Base-by-base conservation (phyloP, 2,113 vertebrate species). In the Equus quagga region DNA sequence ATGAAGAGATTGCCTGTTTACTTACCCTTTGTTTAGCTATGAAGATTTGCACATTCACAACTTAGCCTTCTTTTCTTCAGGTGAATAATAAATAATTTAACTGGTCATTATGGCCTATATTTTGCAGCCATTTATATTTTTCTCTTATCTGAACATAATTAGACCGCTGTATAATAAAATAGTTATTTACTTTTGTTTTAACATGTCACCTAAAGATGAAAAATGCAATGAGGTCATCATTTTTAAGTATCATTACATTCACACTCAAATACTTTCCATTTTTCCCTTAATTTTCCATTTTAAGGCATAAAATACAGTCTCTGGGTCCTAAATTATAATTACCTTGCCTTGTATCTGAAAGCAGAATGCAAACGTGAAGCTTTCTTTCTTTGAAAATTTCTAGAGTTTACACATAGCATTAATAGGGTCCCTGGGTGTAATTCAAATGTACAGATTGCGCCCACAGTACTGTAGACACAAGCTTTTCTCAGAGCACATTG, bases 331-430 rank as follows among this genome's bases (percentile, higher is more conserved):
- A 95, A 94, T 87, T 89, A 60, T 65, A 80, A 97, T 94, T 92
- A 51, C 41, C 17, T 87, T 80, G 72, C 82, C 69, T 95, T 83
- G 51, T 65, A 19, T 89, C 62, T 87, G 54, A 95, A 79, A 89
- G 75, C 33, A 93, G 26, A 93, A 85, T 31, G 31, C 56, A 96
- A 96, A 62, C 46, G 89, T 81, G 89, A 93, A 36, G 67, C 62
- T 95, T 83, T 93, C 62, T 93, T 79, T 65, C 83, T 75, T 79
- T 96, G 86, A 46, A 87, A 93, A 89, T 91, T 96, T 97, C 78
- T 96, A 19, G 94, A 95, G 80, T 95, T 91, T 93, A 86, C 19
- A 67, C 64, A 70, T n/a, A 92, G 58, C 84, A 93, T 96, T 98
- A 94, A 89, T 96, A 92, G 94, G 46, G 26, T 41, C 33, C 33